A percentile compares a stretch with the other conserved stretches of the same genome.
Conservation (phyloP, 2,113 vertebrate genomes). For the Tragelaphus buxtoni region DNA sequence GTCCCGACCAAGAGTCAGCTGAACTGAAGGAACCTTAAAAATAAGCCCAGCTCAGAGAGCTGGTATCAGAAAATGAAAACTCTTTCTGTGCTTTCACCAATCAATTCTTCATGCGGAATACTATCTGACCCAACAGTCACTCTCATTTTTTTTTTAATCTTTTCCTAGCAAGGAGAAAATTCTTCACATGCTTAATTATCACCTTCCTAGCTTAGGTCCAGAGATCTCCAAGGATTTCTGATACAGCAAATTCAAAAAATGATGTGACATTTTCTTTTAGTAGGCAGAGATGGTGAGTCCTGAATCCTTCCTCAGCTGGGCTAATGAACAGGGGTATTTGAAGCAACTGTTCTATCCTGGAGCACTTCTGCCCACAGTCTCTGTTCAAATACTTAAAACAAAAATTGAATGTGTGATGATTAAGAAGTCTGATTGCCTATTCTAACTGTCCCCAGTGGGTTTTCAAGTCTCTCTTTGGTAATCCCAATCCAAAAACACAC, state of each 20-base stretch:
- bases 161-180: conserved; percentile 28
- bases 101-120: background rate
- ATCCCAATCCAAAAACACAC: background rate
- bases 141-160: background rate
- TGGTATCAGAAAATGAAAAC: conserved; percentile 37
- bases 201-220: conserved; percentile 13
- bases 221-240: conserved; percentile 7
- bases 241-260: background rate
- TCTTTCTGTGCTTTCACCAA: background rate
- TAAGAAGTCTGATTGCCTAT: background rate
- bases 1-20: background rate
- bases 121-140: background rate
- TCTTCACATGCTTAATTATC: conserved; percentile 30
- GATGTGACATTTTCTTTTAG: conserved; percentile 23
- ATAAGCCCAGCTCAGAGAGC: background rate
- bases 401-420: background rate
- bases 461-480: background rate
- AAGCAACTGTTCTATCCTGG: background rate
- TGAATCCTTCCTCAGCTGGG: background rate
- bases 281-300: background rate
- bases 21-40: background rate
- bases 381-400: background rate
- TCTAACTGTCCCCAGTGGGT: background rate
- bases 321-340: background rate
- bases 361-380: background rate